phyloP scores from a whole-genome alignment of 2,888 invertebrate species.

The Microplitis manilae region DNA sequence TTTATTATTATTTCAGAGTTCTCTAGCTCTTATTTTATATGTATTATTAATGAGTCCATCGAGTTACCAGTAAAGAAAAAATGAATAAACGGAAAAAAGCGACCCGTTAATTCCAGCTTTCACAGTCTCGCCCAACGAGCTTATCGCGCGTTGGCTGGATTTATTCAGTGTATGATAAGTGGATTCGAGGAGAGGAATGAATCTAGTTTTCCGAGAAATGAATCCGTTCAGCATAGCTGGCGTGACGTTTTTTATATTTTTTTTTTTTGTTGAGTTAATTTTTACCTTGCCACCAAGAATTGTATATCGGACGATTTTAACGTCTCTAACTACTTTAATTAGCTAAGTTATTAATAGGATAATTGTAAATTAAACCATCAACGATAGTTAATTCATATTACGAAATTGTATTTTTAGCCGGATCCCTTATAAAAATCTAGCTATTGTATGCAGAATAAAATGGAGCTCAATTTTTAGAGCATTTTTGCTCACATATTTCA shows the following conservation, averaged over 20 bases:
- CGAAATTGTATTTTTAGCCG: too few species aligned
- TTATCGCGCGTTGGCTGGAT: conserved; percentile 30
- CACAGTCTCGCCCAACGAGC: conserved; percentile 15
- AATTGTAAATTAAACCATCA: too few species aligned
- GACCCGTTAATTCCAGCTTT: conserved; percentile 18
- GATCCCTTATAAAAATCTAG: too few species aligned
- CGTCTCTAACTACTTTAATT: too few species aligned
- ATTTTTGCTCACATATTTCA: too few species aligned
- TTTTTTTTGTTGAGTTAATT: neutral
- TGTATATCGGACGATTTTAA: too few species aligned
- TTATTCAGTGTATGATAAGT: conserved; percentile 37
- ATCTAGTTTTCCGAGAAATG: neutral
- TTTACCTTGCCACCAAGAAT: too few species aligned
- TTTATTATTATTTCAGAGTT: conserved; percentile 7
- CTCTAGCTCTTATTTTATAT: neutral
- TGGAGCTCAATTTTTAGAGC: too few species aligned
- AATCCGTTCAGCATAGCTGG: conserved; percentile 2
- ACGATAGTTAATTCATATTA: too few species aligned
- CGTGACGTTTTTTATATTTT: neutral
- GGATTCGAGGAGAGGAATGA: conserved; percentile 6
- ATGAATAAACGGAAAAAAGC: neutral
- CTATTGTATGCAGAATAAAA: too few species aligned
- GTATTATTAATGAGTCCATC: neutral
- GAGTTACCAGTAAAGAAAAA: neutral
- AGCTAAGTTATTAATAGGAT: too few species aligned